Conservation (phyloP, 2,113 vertebrate genomes). For the Vulpes ferrilata region DNA sequence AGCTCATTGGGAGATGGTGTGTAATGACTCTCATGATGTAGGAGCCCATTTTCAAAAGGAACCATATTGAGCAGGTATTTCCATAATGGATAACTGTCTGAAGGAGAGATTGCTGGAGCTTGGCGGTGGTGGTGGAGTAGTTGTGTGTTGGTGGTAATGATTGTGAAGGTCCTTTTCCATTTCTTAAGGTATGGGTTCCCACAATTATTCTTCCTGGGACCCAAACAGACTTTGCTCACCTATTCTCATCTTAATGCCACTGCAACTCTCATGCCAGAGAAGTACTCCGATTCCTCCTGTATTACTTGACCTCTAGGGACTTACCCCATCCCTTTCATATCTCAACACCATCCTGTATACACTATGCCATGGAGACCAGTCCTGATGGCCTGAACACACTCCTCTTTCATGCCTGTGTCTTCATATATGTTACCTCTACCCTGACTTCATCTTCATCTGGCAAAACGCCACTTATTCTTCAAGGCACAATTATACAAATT, state of each 20-base stretch:
- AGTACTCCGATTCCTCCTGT: not conserved
- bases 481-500: not conserved
- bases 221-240: not conserved
- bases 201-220: not conserved
- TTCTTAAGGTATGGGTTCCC: not conserved
- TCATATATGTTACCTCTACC: not conserved
- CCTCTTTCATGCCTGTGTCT: not conserved
- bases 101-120: not conserved
- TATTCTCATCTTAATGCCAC: not conserved
- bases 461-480: not conserved
- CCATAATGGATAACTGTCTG: not conserved
- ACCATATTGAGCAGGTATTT: constrained; percentile 36
- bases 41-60: constrained; percentile 39
- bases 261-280: not conserved
- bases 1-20: not conserved
- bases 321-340: not conserved
- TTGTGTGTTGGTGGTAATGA: not conserved
- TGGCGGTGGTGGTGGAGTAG: not conserved
- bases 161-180: not conserved
- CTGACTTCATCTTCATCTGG: not conserved
- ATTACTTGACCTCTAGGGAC: not conserved
- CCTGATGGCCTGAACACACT: not conserved
- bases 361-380: not conserved
- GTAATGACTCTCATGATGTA: not conserved
- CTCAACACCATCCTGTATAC: not conserved